Percentiles rank a stretch among this genome's conserved stretches.
Conservation (phyloP, 2,113 vertebrate species). For the Rhinoptilus africanus region DNA sequence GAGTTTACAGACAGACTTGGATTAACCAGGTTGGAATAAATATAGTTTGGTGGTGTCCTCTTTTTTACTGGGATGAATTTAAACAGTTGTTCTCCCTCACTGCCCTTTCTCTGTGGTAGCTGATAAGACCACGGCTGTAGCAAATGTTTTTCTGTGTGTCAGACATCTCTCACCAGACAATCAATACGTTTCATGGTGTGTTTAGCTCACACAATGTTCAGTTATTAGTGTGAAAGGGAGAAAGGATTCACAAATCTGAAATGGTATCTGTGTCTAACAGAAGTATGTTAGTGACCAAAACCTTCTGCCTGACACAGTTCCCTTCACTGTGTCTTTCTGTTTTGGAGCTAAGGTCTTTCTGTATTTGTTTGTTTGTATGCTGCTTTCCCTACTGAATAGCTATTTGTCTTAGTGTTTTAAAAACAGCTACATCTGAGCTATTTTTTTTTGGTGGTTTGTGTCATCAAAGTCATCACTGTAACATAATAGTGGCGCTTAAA, state of each 20-base stretch:
- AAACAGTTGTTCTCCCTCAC: background rate
- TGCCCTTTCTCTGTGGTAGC: background rate
- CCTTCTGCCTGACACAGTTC: background rate
- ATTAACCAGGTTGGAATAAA: background rate
- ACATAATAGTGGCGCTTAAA: background rate
- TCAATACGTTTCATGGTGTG: constrained; percentile 6
- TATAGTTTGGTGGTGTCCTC: background rate
- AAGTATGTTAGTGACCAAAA: background rate
- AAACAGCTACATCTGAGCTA: background rate
- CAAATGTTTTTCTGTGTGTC: background rate
- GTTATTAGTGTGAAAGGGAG: constrained; percentile 9
- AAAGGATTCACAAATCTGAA: background rate
- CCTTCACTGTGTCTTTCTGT: background rate
- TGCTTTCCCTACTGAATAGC: background rate
- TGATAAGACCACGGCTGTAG: background rate
- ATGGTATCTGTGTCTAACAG: background rate
- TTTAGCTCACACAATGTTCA: constrained; percentile 32
- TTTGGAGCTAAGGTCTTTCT: background rate
- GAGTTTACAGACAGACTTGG: background rate
- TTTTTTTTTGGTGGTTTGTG: background rate
- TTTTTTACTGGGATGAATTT: background rate
- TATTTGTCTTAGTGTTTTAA: background rate
- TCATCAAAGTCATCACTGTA: background rate
- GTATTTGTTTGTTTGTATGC: background rate
- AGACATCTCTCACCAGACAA: background rate